Evolutionary conservation across 2,113 vertebrate genomes (phyloP), one percentile per base, ranked within the genome.

Genomic region (Neolamprologus modestus): DNA sequence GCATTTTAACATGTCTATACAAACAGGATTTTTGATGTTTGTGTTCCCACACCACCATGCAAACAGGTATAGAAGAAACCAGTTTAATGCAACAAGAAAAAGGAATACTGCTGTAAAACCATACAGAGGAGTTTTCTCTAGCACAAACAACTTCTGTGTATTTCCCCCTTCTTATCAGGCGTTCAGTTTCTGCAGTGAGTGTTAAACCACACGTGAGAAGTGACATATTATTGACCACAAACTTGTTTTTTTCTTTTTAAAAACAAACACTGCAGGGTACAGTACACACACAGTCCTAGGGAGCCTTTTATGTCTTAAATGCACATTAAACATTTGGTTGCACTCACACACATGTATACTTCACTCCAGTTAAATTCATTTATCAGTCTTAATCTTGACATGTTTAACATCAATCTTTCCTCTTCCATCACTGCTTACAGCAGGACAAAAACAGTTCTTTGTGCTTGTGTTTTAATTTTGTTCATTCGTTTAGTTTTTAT

Each of bases 401-500:
- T 55, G 53, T 55, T 55, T 55, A 55, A 0, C 21, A 8, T 13
- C 53, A 24, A 24, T 55, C 53, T 1, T 55, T 24, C 53, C 1
- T 55, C 53, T 55, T 1, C 21, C 21, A 55, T 55, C 21, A 24
- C 11, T 55, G 53, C 54, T 57, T 0, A 0, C 21, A 14, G 0
- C 54, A 57, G 54, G 54, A 57, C 21, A 55, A 55, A 54, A 53
- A 6, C n/a, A 6, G 52, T 53, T 53, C n/a, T 21, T 21, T 6
- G 3, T 6, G 19, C 52, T 53, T 53, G 50, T 53, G 19, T 2
- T 53, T 53, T 53, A 0, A 53, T 53, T 53, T 21, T 21, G 52
- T 53, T 11, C 1, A 0, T 53, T 53, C 0, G 52, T 53, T 53
- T 53, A 0, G 19, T 53, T 53, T 21, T 21, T 21, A 21, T 53